These are phyloP conservation scores for Bombus breviceps DNA, from an alignment of 1,140 invertebrate genomes.

Conservation along the genomic window DNA sequence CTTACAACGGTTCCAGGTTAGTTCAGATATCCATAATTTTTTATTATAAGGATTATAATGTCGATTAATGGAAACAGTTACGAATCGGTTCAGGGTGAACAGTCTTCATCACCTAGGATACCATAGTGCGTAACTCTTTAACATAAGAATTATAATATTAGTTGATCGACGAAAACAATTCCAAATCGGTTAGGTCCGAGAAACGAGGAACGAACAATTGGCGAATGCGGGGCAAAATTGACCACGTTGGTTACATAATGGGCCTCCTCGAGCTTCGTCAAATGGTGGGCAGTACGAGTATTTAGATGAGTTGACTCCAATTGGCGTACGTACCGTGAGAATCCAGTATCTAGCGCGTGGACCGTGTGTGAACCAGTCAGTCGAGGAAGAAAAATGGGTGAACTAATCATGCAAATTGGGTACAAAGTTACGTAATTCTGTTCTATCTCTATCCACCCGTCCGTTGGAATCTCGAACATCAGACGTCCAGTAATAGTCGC, in stretches of 20 bases:
- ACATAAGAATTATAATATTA: not conserved
- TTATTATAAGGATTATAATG: too few species aligned
- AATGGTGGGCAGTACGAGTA: conserved; percentile 68
- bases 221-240: conserved; percentile 66
- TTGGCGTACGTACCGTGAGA: conserved; percentile 71
- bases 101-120: too few species aligned
- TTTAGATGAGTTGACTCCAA: conserved; percentile 73
- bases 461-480: not conserved
- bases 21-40: too few species aligned
- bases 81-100: too few species aligned
- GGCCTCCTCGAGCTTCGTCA: conserved; percentile 49
- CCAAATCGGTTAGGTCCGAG: conserved; percentile 7
- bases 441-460: conserved; percentile 41
- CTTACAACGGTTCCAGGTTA: too few species aligned
- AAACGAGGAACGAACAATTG: conserved; percentile 55
- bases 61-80: too few species aligned
- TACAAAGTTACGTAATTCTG: conserved; percentile 55
- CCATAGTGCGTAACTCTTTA: not conserved
- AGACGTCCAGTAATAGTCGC: not conserved
- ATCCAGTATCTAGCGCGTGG: conserved; percentile 69
- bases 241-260: conserved; percentile 66
- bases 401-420: conserved; percentile 70
- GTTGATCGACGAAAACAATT: not conserved
- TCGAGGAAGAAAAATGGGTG: conserved; percentile 62
- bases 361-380: conserved; percentile 46